Conservation (phyloP, 64 coral and sea anemone genomes). For the Orbicella faveolata region DNA sequence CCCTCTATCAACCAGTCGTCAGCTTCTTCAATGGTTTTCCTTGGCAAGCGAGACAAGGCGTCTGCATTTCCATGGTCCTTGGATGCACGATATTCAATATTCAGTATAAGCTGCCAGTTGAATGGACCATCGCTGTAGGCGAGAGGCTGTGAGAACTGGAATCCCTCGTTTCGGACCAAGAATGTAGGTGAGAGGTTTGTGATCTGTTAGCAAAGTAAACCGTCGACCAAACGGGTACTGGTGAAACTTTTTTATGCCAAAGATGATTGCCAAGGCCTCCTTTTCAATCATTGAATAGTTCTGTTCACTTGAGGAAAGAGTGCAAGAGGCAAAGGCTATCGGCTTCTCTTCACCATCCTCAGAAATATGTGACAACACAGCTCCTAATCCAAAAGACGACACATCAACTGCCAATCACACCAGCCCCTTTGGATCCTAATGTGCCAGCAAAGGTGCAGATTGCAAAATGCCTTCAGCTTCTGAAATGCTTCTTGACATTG, state of each 20-base stretch:
- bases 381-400: no score
- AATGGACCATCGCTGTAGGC: constrained; percentile 63
- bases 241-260: constrained; percentile 77
- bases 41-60: constrained; percentile 24
- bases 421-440: no score
- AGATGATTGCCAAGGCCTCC: constrained; percentile 59
- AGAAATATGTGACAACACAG: no score
- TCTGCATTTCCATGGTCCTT: constrained; percentile 62
- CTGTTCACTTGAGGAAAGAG: no score
- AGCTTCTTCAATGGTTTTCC: constrained; percentile 3
- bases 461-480: no score
- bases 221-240: constrained; percentile 53
- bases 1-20: not conserved
- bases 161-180: constrained; percentile 48
- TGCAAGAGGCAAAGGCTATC: no score
- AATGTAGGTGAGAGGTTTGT: constrained; percentile 45
- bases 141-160: constrained; percentile 22
- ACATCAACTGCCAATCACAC: no score
- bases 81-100: constrained; percentile 46
- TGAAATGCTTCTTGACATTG: constrained; percentile 6
- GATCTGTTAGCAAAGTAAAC: constrained; percentile 24
- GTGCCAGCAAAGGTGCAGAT: no score
- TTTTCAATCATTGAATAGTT: constrained; percentile 24
- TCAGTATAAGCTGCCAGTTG: constrained; percentile 56
- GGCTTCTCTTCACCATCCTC: no score